These are phyloP conservation scores for Eremobia ochroleuca DNA, from an alignment of 2,888 invertebrate species.

Conservation along the genomic window DNA sequence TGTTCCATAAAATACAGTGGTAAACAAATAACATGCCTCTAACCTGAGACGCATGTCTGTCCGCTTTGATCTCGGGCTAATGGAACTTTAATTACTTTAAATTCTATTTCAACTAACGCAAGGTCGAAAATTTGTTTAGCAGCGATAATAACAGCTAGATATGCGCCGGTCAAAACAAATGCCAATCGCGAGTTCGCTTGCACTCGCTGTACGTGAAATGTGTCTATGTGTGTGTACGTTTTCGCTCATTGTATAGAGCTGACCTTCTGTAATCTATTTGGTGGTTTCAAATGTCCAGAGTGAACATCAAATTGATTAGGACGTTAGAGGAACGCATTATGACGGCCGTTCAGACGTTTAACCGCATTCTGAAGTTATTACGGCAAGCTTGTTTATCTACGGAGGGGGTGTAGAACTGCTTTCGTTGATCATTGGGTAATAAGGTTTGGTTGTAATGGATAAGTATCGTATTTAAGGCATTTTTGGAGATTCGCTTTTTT, in stretches of 20 bases:
- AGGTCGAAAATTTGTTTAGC: not conserved
- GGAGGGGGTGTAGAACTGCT: not conserved
- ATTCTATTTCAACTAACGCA: not conserved
- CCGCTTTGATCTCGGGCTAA: not conserved
- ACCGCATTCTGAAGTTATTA: slow-evolving; percentile 31
- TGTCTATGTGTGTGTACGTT: not conserved
- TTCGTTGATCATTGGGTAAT: slow-evolving; percentile 10
- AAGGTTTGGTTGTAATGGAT: not conserved
- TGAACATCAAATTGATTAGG: slow-evolving; percentile 61
- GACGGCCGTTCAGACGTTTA: slow-evolving; percentile 35
- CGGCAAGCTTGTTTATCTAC: slow-evolving; percentile 20
- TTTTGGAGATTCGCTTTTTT: not conserved
- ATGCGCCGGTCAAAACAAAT: not conserved
- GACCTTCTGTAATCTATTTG: slow-evolving; percentile 4
- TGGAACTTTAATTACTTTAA: not conserved
- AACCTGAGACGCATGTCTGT: not conserved
- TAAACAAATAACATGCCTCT: not conserved
- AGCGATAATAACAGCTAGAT: not conserved
- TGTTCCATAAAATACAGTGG: not conserved
- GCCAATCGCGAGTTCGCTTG: not conserved
- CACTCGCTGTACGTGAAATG: not conserved
- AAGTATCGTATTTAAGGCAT: not conserved
- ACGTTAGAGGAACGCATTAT: slow-evolving; percentile 49
- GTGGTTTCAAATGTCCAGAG: slow-evolving; percentile 32
- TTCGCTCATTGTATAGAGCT: not conserved